A percentile compares a stretch with the other conserved stretches of the same genome.
These are phyloP conservation scores for Hypsopygia costalis DNA, from an alignment of 2,888 invertebrate species.

Conservation along the genomic window DNA sequence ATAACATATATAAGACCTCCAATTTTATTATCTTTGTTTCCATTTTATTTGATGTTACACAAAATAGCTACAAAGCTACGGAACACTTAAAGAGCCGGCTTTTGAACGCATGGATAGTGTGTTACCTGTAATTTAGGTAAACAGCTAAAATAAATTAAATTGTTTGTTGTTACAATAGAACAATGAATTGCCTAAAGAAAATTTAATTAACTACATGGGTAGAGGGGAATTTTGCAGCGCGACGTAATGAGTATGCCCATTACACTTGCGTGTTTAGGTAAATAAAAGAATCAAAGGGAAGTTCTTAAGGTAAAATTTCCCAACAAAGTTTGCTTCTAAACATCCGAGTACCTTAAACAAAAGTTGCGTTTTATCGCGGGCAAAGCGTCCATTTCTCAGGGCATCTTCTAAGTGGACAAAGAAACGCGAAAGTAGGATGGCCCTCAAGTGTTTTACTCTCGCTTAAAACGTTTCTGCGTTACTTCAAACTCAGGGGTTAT, in stretches of 20 bases:
- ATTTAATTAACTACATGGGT: slow-evolving; percentile 19
- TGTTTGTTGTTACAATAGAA: slow-evolving; percentile 5
- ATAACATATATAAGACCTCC: background rate
- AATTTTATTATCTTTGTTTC: background rate
- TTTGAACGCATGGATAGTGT: background rate
- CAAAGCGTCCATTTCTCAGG: slow-evolving; percentile 49
- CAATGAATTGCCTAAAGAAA: slow-evolving; percentile 8
- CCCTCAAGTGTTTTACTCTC: slow-evolving; percentile 34
- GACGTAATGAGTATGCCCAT: slow-evolving; percentile 43
- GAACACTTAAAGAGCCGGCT: background rate
- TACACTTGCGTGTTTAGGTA: slow-evolving; percentile 50
- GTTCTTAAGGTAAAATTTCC: slow-evolving; percentile 42
- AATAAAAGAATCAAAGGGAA: slow-evolving; percentile 52
- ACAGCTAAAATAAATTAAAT: slow-evolving; percentile 6
- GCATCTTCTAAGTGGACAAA: slow-evolving; percentile 45
- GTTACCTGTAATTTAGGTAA: slow-evolving; percentile 1
- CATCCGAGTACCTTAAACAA: slow-evolving; percentile 57
- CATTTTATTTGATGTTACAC: background rate
- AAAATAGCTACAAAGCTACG: background rate
- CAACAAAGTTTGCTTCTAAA: slow-evolving; percentile 40
- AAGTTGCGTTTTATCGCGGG: slow-evolving; percentile 62
- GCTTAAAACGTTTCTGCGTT: slow-evolving; percentile 31
- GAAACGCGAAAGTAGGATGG: slow-evolving; percentile 37
- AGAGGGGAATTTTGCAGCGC: slow-evolving; percentile 27
- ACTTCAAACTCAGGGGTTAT: slow-evolving; percentile 29